Conservation (phyloP, 2,113 vertebrate species). For the Phasianus colchicus region DNA sequence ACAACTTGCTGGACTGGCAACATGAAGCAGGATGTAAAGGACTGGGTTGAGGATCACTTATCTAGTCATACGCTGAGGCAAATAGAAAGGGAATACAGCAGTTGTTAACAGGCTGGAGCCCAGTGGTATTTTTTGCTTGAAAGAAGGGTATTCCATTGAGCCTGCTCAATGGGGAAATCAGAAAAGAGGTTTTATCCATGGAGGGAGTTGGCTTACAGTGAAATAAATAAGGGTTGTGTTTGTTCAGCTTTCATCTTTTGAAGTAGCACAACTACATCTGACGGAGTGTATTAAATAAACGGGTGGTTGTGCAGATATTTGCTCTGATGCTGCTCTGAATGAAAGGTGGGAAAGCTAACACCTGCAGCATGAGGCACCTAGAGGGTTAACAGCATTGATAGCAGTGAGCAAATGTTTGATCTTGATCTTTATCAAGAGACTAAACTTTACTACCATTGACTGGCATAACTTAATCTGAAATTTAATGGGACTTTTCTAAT, state of each 20-base stretch:
- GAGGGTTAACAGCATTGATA: not conserved
- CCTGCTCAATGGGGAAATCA: not conserved
- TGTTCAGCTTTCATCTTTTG: not conserved
- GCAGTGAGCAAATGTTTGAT: not conserved
- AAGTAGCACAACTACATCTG: not conserved
- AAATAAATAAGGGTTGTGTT: not conserved
- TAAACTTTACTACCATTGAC: slow-evolving; percentile 1
- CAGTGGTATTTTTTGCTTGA: not conserved
- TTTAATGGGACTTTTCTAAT: slow-evolving; percentile 38
- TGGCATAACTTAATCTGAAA: slow-evolving; percentile 46
- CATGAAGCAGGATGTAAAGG: not conserved
- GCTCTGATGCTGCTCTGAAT: not conserved
- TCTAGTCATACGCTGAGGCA: not conserved
- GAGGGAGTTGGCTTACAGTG: not conserved
- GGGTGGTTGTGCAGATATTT: not conserved
- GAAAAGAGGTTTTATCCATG: not conserved
- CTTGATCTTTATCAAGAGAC: slow-evolving; percentile 1
- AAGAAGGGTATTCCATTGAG: not conserved
- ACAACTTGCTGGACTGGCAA: not conserved
- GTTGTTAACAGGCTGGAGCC: not conserved
- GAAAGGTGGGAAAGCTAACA: not conserved
- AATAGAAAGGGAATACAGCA: not conserved
- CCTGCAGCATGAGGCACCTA: not conserved
- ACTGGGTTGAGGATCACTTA: not conserved
- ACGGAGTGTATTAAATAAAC: not conserved